Percentiles rank a stretch among this genome's conserved stretches.
phyloP scores from a whole-genome alignment of 1,140 invertebrate genomes.

The Protaetia brevitarsis region DNA sequence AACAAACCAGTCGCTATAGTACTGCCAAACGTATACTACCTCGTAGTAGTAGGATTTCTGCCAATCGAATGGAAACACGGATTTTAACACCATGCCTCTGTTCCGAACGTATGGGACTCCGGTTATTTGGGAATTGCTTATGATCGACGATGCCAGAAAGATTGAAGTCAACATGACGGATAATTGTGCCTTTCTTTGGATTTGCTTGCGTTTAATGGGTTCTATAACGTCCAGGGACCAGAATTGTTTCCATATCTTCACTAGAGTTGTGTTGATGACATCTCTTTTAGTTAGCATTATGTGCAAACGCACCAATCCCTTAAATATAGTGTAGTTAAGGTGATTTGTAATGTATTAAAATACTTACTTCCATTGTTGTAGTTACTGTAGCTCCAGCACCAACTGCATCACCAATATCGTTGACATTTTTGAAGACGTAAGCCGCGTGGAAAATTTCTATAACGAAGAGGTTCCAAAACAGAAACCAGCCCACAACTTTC shows the following conservation, averaged over 20 bases:
- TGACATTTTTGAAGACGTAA: slow-evolving; percentile 13
- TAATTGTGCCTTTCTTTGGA: not conserved
- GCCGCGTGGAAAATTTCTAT: slow-evolving; percentile 7
- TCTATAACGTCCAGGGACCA: not conserved
- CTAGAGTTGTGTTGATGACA: not conserved
- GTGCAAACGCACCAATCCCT: not conserved
- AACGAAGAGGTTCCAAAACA: slow-evolving; percentile 5
- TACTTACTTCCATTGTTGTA: not conserved
- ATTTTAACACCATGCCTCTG: not conserved
- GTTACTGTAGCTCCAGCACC: not conserved
- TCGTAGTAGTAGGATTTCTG: slow-evolving; percentile 12
- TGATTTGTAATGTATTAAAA: too few species aligned
- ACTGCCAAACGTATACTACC: slow-evolving; percentile 3
- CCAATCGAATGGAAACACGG: slow-evolving; percentile 5
- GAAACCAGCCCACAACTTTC: not conserved
- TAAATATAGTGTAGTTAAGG: too few species aligned
- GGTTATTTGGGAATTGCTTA: not conserved
- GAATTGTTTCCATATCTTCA: slow-evolving; percentile 10
- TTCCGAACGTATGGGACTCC: not conserved
- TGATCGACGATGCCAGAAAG: not conserved
- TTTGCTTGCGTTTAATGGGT: not conserved
- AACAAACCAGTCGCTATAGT: slow-evolving; percentile 7
- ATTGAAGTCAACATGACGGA: not conserved
- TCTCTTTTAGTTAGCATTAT: not conserved
- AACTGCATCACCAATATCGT: not conserved